Evolutionary conservation across 2,113 vertebrate species (phyloP), one percentile per base, ranked within the genome.

Genomic region (Gadus chalcogrammus): DNA sequence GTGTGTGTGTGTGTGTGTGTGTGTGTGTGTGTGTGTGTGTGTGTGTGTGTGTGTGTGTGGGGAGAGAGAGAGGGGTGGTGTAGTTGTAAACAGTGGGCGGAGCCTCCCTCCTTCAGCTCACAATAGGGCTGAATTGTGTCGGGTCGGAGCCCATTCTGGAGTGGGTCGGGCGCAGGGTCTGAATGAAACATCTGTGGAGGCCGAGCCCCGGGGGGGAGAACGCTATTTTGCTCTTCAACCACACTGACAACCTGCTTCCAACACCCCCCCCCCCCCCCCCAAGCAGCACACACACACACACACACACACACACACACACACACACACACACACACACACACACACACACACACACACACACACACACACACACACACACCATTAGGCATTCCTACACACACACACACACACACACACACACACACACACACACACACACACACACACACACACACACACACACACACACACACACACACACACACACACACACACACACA

Each of bases 141-240:
- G 79, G 87, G 81, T 85, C 86, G 82, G 87, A 92, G 91, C 89
- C 91, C 90, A 87, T 89, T 90, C 91, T 90, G 87, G 88, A 92
- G 88, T 88, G 90, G 90, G 86, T 86, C 87, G 86, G 83, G 86
- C 87, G 84, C 84, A 79, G 84, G 85, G 84, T 74, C 85, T 92
- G 88, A 92, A 92, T 91, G 89, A 88, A 91, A 92, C 92, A 92
- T 91, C 92, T 93, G 91, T 91, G 91, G 87, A 88, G 87, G 87
- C 90, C 85, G 87, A 86, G 84, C 87, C 83, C 74, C 67, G 86
- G 76, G 81, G 86, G 84, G 88, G 85, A 83, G 86, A 87, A 90
- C 76, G 76, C 85, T 88, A 86, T 89, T 91, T 88, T 90, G 87
- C 87, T 87, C 86, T 90, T 88, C 84, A 83, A 87, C 88, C 83